These are phyloP conservation scores for Phymastichus coffea DNA, from an alignment of 1,140 invertebrate genomes.

Conservation along the genomic window DNA sequence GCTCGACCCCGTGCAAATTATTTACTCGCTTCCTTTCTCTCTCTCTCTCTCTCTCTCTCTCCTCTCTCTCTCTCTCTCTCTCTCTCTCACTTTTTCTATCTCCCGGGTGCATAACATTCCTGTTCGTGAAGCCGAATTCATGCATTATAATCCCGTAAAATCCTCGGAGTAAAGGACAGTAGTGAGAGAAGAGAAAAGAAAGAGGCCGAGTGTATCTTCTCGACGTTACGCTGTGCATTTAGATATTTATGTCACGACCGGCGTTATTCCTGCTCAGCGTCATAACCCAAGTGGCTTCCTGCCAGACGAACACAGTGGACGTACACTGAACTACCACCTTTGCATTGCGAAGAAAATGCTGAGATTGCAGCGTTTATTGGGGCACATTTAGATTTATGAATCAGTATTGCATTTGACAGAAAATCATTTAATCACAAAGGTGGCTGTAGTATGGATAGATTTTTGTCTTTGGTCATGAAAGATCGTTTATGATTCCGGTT, in stretches of 20 bases:
- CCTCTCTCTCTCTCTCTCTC: too few species aligned
- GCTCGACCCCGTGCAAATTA: background rate
- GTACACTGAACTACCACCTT: conserved; percentile 3
- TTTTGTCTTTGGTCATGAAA: too few species aligned
- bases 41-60: too few species aligned
- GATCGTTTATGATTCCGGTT: too few species aligned
- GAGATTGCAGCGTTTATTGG: too few species aligned
- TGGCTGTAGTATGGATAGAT: too few species aligned
- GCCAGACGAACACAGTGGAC: background rate
- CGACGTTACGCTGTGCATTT: conserved; percentile 12
- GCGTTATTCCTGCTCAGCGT: conserved; percentile 22
- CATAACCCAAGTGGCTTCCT: conserved; percentile 25
- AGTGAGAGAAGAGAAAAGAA: background rate
- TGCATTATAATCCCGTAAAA: conserved; percentile 9
- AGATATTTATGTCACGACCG: conserved; percentile 31
- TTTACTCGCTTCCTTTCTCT: too few species aligned
- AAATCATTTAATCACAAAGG: too few species aligned
- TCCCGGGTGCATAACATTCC: conserved; percentile 12
- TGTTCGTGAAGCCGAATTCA: conserved; percentile 15
- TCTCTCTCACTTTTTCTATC: too few species aligned
- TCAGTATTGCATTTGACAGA: too few species aligned
- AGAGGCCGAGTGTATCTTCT: background rate
- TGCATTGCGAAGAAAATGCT: too few species aligned
- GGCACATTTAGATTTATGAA: too few species aligned
- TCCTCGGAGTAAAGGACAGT: background rate